Conservation (phyloP, 2,888 invertebrate species). For the Drosophila merina region DNA sequence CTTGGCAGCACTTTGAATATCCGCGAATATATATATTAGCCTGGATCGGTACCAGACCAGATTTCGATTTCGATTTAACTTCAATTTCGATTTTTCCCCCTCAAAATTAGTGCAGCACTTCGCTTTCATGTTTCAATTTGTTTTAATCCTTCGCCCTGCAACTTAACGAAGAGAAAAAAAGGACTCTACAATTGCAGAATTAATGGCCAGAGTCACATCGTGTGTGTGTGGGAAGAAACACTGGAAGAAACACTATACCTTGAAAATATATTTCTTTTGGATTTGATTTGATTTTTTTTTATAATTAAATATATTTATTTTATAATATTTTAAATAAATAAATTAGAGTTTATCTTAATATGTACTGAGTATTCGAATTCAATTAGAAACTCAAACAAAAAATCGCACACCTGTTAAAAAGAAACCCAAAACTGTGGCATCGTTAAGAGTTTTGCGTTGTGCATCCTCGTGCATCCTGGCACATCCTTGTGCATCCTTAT, state of each 20-base stretch:
- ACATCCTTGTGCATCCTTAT: slow-evolving; percentile 11
- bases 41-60: slow-evolving; percentile 1
- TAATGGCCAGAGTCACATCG: not conserved
- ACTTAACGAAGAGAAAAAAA: slow-evolving; percentile 1
- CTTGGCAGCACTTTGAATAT: slow-evolving; percentile 5
- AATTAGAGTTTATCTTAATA: not conserved
- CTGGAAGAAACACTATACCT: not conserved
- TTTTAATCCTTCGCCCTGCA: slow-evolving; percentile 12
- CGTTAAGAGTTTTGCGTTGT: not conserved
- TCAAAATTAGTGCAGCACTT: slow-evolving; percentile 28
- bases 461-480: not conserved
- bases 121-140: slow-evolving; percentile 34
- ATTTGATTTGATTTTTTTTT: too few relatives aligned
- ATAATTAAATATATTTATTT: too few relatives aligned
- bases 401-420: not conserved
- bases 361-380: not conserved
- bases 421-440: not conserved
- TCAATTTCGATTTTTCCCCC: slow-evolving; percentile 3
- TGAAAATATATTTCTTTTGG: too few relatives aligned
- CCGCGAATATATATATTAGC: not conserved
- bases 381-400: not conserved
- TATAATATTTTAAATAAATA: too few relatives aligned
- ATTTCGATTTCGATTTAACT: not conserved
- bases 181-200: slow-evolving; percentile 13
- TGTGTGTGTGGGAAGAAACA: not conserved